Conservation (phyloP, 2,113 vertebrate species). For the Merops nubicus region DNA sequence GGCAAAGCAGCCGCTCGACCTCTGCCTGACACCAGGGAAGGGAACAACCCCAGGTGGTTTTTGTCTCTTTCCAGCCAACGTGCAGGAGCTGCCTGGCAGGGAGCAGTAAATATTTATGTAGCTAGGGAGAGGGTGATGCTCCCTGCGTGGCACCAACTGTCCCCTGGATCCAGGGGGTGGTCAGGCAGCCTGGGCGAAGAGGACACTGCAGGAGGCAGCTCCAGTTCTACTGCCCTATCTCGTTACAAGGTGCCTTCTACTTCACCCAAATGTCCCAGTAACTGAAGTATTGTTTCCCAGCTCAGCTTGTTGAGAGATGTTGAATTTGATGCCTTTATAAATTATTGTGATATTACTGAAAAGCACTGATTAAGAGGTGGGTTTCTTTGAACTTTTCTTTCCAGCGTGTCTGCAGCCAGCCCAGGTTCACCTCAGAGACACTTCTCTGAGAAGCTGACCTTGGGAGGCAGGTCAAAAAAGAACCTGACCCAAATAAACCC, state of each 20-base stretch:
- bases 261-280: not conserved
- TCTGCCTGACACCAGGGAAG: not conserved
- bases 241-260: constrained; percentile 58
- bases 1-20: not conserved
- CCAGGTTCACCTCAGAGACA: not conserved
- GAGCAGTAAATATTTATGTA: not conserved
- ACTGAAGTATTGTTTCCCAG: constrained; percentile 3
- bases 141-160: not conserved
- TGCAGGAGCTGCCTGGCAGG: not conserved
- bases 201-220: not conserved
- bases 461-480: not conserved
- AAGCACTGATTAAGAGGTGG: too few species aligned
- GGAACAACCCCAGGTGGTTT: not conserved
- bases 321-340: constrained; percentile 59
- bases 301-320: constrained; percentile 39
- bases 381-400: not conserved
- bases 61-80: not conserved
- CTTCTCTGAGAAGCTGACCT: too few species aligned
- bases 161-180: too few species aligned
- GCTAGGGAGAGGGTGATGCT: not conserved
- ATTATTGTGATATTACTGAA: constrained; percentile 51
- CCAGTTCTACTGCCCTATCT: not conserved
- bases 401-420: rapidly evolving
- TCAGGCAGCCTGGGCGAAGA: not conserved
- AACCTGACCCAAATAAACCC: not conserved